Percentiles rank a stretch among this genome's conserved stretches.
Evolutionary conservation across 2,888 invertebrate species (phyloP).

Genomic region (Odontocerum albicorne): DNA sequence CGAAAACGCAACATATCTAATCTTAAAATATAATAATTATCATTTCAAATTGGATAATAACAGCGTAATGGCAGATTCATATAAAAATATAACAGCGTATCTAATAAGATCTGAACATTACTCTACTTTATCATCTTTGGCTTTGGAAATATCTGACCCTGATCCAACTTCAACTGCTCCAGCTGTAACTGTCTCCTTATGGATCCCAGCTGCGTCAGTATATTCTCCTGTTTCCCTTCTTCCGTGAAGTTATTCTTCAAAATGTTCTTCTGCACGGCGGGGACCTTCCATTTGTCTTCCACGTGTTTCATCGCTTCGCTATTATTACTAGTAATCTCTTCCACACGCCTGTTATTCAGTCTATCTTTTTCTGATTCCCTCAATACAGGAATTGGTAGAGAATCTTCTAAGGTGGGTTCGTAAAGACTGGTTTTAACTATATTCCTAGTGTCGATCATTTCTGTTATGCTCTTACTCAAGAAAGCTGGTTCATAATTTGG

Average conservation of each 20-base stretch:
- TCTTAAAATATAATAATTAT: no score
- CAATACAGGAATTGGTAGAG: slow-evolving; percentile 64
- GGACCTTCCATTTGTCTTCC: slow-evolving; percentile 59
- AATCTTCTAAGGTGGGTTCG: slow-evolving; percentile 42
- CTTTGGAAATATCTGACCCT: slow-evolving; percentile 39
- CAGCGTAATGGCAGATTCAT: no score
- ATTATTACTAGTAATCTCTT: slow-evolving; percentile 22
- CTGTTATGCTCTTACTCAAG: slow-evolving; percentile 34
- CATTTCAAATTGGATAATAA: no score
- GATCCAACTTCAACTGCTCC: slow-evolving; percentile 64
- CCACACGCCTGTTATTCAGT: slow-evolving; percentile 25
- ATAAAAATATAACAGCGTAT: no score
- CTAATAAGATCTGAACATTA: no score
- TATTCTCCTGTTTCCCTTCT: slow-evolving; percentile 55
- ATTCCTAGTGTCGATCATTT: slow-evolving; percentile 29
- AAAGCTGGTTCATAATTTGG: slow-evolving; percentile 37
- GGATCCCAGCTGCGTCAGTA: slow-evolving; percentile 69
- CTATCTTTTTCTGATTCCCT: slow-evolving; percentile 54
- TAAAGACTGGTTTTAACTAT: slow-evolving; percentile 21
- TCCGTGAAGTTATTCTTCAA: slow-evolving; percentile 51
- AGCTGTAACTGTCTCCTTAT: slow-evolving; percentile 67
- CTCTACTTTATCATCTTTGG: slow-evolving; percentile 27
- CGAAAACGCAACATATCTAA: no score
- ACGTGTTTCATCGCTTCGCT: slow-evolving; percentile 29
- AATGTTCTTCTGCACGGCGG: slow-evolving; percentile 66